Base-by-base conservation (phyloP, 2,888 invertebrate genomes). In the Allacma fusca region DNA sequence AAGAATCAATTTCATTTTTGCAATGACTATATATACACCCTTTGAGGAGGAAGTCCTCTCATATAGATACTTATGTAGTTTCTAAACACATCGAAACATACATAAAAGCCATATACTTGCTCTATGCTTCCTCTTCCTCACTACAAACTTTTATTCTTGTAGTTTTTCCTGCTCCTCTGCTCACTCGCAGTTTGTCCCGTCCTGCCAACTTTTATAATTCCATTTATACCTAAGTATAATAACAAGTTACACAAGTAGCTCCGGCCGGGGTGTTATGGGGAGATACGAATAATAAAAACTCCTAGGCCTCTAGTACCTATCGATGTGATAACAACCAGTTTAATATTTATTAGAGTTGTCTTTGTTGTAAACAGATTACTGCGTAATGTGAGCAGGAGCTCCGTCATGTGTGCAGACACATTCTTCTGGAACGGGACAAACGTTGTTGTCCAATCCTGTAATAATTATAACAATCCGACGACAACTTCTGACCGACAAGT, bases 261-360 rank as follows among this genome's bases (percentile, higher is more conserved):
- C 12, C 43, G 16, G 50, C 19, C 50, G 9, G 5, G 2, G 50
- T n/a, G 2, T 69, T 24, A 71, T 16, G 50, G n/a, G 50, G 5
- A 50, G 50, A 34, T 9, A 34, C 5, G 19, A 50, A 50, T 50
- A 50, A 50, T n/a, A 50, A 50, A 50, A 13, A 19, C 50, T 50
- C 2, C 7, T 5, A 50, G 50, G 50, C 4, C 50, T 34, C 4
- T 34, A 34, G 34, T 34, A 34, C 4, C 34, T 50, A 40, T 50
- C n/a, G 9, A 50, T 50, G n/a, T n/a, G 50, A 50, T 50, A 50
- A 50, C 50, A 71, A 57, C 16, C 16, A 26, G 23, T 50, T 57
- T 50, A 57, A 57, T 71, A 50, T 71, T 57, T 57, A 57, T 71
- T 26, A 26, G 71, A 71, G 43, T 71, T 71, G 44, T 50, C 23